Conservation (phyloP, 2,888 invertebrate species). For the Dascillus cervinus region DNA sequence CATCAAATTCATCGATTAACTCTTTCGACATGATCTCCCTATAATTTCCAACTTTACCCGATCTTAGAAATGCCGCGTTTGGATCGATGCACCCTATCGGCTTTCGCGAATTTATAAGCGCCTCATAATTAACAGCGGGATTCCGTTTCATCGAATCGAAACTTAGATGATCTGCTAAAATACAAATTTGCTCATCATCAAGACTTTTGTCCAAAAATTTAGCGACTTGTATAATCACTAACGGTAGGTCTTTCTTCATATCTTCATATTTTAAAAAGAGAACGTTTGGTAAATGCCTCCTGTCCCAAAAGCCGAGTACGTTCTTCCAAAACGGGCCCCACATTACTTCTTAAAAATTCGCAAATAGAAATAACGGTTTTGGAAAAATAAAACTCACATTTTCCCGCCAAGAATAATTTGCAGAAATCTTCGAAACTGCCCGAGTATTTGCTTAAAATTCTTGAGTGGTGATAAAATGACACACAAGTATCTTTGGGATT, state of each 20-base stretch:
- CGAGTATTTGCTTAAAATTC: constrained; percentile 54
- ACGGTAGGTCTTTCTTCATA: constrained; percentile 64
- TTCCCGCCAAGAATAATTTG: constrained; percentile 62
- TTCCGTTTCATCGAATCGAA: constrained; percentile 51
- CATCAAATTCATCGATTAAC: constrained; percentile 63
- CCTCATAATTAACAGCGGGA: constrained; percentile 49
- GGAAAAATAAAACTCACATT: too few relatives aligned
- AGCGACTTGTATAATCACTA: constrained; percentile 59
- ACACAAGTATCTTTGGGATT: constrained; percentile 89
- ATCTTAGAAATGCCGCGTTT: too few relatives aligned
- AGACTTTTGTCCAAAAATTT: constrained; percentile 61
- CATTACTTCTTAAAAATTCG: too few relatives aligned
- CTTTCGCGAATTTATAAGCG: too few relatives aligned
- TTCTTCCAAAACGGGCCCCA: constrained; percentile 61
- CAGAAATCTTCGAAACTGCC: constrained; percentile 65
- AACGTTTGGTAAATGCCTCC: constrained; percentile 61
- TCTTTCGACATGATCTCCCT: constrained; percentile 60
- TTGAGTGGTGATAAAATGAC: constrained; percentile 80
- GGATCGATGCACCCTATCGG: too few relatives aligned
- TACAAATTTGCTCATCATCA: constrained; percentile 56
- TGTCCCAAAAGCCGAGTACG: constrained; percentile 58
- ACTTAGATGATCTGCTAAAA: constrained; percentile 29
- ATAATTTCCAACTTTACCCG: constrained; percentile 43
- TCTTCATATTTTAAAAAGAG: constrained; percentile 78
- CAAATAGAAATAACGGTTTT: too few relatives aligned